Conservation (phyloP, 2,888 invertebrate genomes). For the Sesamia inferens region DNA sequence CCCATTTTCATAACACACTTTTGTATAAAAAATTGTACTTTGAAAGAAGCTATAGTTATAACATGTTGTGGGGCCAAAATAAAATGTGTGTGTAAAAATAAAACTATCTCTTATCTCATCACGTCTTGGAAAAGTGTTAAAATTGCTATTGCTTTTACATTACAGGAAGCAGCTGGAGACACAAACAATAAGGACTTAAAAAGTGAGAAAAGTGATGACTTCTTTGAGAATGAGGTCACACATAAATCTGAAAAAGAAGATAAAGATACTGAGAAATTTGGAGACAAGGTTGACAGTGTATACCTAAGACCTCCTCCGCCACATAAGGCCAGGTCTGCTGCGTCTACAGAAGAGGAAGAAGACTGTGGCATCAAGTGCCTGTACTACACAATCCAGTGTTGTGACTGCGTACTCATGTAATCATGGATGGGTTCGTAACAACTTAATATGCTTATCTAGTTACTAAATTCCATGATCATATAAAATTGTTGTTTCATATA, state of each 20-base stretch:
- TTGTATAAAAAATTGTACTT: not conserved
- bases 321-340: constrained; percentile 73
- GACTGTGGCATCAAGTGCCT: constrained; percentile 91
- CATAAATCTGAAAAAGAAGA: constrained; percentile 68
- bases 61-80: no score
- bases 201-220: constrained; percentile 67
- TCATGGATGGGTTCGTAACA: constrained; percentile 39
- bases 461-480: constrained; percentile 22
- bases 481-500: not conserved
- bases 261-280: constrained; percentile 67
- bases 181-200: constrained; percentile 68
- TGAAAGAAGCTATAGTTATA: no score
- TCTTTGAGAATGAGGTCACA: constrained; percentile 72
- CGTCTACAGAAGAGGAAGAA: constrained; percentile 86
- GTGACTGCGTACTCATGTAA: constrained; percentile 90
- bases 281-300: constrained; percentile 84
- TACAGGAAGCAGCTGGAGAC: constrained; percentile 82
- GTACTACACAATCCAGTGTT: constrained; percentile 91
- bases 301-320: constrained; percentile 75
- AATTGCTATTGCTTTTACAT: constrained; percentile 5
- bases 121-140: not conserved
- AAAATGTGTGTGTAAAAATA: no score
- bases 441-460: constrained; percentile 43
- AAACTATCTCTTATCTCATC: not conserved
- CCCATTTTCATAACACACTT: not conserved